phyloP scores from a whole-genome alignment of 2,113 vertebrate species.

The Plestiodon gilberti region DNA sequence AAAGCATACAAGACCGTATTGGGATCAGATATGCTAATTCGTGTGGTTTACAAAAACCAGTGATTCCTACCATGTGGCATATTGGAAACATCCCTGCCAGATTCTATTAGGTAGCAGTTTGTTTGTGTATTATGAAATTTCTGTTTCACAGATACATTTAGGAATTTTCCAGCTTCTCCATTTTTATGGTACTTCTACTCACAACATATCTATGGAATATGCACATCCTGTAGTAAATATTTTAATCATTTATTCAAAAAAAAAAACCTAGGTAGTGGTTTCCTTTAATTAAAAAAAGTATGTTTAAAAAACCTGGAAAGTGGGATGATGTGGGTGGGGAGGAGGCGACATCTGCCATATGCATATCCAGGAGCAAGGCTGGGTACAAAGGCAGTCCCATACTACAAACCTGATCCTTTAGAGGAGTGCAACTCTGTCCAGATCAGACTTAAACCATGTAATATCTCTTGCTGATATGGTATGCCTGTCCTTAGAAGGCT shows the following conservation, averaged over 20 bases:
- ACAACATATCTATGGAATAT: neutral
- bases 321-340: neutral
- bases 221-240: neutral
- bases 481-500: no score
- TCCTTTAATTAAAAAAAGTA: neutral
- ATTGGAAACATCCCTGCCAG: neutral
- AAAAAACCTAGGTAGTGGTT: no score
- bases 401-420: neutral
- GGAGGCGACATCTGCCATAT: no score
- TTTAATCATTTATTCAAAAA: neutral
- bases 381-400: neutral
- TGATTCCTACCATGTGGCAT: neutral
- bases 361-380: no score
- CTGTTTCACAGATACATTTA: neutral
- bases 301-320: no score
- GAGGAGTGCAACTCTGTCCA: no score
- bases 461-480: no score
- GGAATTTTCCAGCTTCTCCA: neutral
- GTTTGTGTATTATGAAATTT: neutral
- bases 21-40: neutral
- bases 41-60: neutral
- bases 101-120: neutral
- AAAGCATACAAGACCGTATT: neutral
- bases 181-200: neutral
- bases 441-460: no score